Percentiles rank a stretch among this genome's conserved stretches.
Evolutionary conservation across 1,140 invertebrate species (phyloP).

Genomic region (Drosophila pectinifera): DNA sequence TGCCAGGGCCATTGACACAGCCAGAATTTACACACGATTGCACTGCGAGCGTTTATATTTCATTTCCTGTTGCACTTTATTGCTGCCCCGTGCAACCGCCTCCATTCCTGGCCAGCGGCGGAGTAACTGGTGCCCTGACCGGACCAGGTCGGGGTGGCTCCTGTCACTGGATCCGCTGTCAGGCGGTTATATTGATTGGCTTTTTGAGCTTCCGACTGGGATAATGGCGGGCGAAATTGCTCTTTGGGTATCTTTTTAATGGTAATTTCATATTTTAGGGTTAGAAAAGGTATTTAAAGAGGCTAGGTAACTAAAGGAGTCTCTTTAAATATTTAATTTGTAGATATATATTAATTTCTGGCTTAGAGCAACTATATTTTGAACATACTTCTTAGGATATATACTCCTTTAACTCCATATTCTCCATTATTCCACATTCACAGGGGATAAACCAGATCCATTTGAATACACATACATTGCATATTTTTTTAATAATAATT

Average conservation of each 20-base stretch:
- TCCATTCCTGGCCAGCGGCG: slow-evolving; percentile 6
- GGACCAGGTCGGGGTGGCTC: background rate
- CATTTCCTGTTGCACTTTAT: slow-evolving; percentile 62
- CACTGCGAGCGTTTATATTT: slow-evolving; percentile 53
- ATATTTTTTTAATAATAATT: too few species aligned
- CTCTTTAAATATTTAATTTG: too few species aligned
- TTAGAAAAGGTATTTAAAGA: too few species aligned
- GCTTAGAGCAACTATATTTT: too few species aligned
- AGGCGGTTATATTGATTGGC: background rate
- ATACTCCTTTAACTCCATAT: too few species aligned
- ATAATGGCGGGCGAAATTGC: too few species aligned
- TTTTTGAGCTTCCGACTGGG: background rate
- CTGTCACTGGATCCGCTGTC: background rate
- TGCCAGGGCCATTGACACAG: slow-evolving; percentile 19
- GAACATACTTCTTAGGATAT: too few species aligned
- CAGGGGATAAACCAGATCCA: background rate
- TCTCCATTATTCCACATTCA: too few species aligned
- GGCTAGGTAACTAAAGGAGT: too few species aligned
- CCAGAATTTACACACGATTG: slow-evolving; percentile 58
- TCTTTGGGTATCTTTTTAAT: too few species aligned
- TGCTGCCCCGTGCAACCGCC: slow-evolving; percentile 24
- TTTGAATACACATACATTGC: background rate
- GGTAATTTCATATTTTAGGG: too few species aligned
- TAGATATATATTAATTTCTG: too few species aligned
- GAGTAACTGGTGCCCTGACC: slow-evolving; percentile 17